Base-by-base conservation (phyloP, 2,113 vertebrate genomes). In the Pteropus alecto region DNA sequence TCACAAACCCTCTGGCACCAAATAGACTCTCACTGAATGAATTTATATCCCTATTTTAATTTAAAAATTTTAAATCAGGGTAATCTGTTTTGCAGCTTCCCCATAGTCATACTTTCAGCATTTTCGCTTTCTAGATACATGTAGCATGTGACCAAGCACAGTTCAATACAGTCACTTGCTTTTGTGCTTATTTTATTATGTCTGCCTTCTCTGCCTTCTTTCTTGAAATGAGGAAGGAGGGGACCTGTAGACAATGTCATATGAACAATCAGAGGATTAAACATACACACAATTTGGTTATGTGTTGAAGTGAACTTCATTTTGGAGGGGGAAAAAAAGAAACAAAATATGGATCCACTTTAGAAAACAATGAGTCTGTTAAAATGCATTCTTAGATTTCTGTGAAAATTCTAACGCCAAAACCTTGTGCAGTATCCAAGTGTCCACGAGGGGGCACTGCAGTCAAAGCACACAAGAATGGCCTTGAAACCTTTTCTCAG, bases 381-480 rank as follows among this genome's bases (percentile, higher is more conserved):
- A 54, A 84, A 76, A 89, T 22, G 14, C 15, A 8, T 46, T 74
- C 60, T 51, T 18, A 18, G 7, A 12, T 70, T 51, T 83, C 60
- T 38, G 33, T 22, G n/a, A 26, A 87, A 78, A 60, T 7, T 58
- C 1, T 5, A 22, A 22, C 3, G 0, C 14, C 41, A 77, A 43
- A 79, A 38, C n/a, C n/a, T 3, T 60, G 68, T 48, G 10, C 21
- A 14, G 24, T 22, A 8, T 3, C 16, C 1, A 76, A 26, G 1
- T n/a, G 9, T 19, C 96, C 97, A 93, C 91, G 14, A 97, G 97
- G 33, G 58, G 94, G 41, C 97, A 84, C 82, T 92, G 58, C 56
- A 78, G 82, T 38, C 88, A 74, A 87, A 81, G 68, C 71, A 14
- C 76, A 21, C 30, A 5, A 16, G 8, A 26, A 33, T 0, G n/a